Evolutionary conservation across 2,113 vertebrate genomes (phyloP), one percentile per base, ranked within the genome.

Genomic region (Hyaena hyaena): DNA sequence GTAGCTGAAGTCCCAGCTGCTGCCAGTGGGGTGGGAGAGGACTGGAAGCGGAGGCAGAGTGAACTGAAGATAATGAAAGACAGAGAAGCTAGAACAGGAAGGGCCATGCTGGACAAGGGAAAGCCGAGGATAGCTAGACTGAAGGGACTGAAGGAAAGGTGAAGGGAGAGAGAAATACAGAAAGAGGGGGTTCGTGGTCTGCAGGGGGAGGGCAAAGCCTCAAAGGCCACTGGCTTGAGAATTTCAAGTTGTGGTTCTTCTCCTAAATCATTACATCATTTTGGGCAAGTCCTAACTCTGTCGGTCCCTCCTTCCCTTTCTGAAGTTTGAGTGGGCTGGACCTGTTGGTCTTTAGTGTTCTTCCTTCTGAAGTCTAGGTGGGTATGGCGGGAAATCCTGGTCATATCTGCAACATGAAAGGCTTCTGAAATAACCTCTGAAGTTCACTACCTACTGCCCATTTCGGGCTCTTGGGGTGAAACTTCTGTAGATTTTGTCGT

Each of bases 241-340:
- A 48, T 77, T 88, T n/a, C 1, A 1, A 77, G 50, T 84, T 92
- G 48, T 90, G 68, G 45, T 50, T 55, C 55, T 93, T 92, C 5
- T 88, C 53, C n/a, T 95, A 68, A 77, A 5, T 61, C 14, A 19
- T 86, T n/a, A 39, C 4, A 23, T 74, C 55, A 66, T 81, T 80
- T 96, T 17, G 86, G 69, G 71, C 69, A 90, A 81, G 88, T 84
- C 65, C 55, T n/a, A 55, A 81, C n/a, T 80, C 24, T 16, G 17
- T 33, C 55, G 48, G 86, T 26, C n/a, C 12, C 16, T 74, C 6
- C 63, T 55, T n/a, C 39, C 10, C 9, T 86, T 45, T 68, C 68
- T 96, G 69, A 96, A 95, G 73, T 86, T 88, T 76, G 93, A 87
- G 69, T 61, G 26, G 15, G 43, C 88, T 73, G 17, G 35, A 10